phyloP scores from a whole-genome alignment of 2,888 invertebrate species.

The Limnephilus marmoratus region DNA sequence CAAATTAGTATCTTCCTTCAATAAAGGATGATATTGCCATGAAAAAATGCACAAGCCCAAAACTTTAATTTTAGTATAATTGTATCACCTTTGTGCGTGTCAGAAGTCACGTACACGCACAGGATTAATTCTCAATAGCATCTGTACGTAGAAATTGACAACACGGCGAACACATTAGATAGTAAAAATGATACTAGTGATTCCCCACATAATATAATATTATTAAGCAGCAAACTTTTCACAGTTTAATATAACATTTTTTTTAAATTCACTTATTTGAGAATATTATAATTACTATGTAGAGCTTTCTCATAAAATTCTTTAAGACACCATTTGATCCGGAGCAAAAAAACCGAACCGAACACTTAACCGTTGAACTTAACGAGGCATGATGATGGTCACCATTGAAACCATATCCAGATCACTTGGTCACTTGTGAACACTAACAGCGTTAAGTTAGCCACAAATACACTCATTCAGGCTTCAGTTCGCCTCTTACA shows the following conservation, averaged over 20 bases:
- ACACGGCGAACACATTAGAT: background rate
- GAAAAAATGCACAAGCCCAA: constrained; percentile 12
- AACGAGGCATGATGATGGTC: background rate
- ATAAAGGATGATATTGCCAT: background rate
- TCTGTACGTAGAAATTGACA: constrained; percentile 27
- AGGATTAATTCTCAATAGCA: background rate
- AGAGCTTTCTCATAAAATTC: background rate
- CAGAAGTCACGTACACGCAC: background rate
- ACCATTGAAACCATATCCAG: background rate
- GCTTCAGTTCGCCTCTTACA: background rate
- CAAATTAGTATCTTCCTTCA: background rate
- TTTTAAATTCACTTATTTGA: background rate
- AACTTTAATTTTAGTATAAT: background rate
- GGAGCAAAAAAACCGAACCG: background rate
- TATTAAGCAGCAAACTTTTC: background rate
- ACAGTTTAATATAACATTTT: background rate
- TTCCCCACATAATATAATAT: background rate
- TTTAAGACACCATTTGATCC: constrained; percentile 2
- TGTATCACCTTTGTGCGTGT: background rate
- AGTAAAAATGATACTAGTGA: background rate
- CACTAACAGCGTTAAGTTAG: background rate
- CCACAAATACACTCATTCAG: background rate
- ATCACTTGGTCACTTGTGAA: background rate
- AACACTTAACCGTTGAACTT: background rate
- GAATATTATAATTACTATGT: constrained; percentile 6